Percentiles rank a stretch among this genome's conserved stretches.
phyloP scores from a whole-genome alignment of 2,113 vertebrate species.

The Clarias magur region DNA sequence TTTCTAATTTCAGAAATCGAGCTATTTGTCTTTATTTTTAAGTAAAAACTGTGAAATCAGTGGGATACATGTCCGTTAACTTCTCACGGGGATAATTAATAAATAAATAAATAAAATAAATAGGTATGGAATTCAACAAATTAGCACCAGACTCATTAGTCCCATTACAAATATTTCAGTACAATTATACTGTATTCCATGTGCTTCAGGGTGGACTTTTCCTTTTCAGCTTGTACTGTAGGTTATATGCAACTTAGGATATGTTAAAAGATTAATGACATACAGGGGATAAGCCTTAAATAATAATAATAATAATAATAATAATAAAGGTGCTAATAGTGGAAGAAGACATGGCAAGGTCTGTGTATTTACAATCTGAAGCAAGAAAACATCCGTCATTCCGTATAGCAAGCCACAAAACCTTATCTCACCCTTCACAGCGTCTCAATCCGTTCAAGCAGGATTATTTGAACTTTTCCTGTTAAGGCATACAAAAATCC shows the following conservation, averaged over 20 bases:
- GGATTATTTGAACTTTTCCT: slow-evolving; percentile 39
- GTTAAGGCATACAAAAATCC: slow-evolving; percentile 25
- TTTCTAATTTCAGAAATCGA: too few relatives aligned
- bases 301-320: background rate
- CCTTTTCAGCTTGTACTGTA: background rate
- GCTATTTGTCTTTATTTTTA: background rate
- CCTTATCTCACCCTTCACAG: slow-evolving; percentile 57
- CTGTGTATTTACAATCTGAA: background rate
- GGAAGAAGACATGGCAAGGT: slow-evolving; percentile 14
- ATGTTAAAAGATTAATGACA: background rate
- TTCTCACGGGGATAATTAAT: background rate
- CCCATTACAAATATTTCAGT: background rate
- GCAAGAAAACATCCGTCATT: background rate
- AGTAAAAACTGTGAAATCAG: background rate
- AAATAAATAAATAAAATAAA: background rate
- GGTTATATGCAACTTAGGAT: background rate
- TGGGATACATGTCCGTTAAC: background rate
- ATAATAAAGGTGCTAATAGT: background rate
- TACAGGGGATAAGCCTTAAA: background rate
- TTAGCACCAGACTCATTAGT: background rate
- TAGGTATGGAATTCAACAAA: background rate
- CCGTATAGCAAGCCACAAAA: background rate
- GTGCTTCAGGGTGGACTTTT: slow-evolving; percentile 2
- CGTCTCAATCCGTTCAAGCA: slow-evolving; percentile 43
- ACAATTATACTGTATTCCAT: background rate